These are phyloP conservation scores for Aviceda subcristata DNA, from an alignment of 2,113 vertebrate species.

Conservation along the genomic window DNA sequence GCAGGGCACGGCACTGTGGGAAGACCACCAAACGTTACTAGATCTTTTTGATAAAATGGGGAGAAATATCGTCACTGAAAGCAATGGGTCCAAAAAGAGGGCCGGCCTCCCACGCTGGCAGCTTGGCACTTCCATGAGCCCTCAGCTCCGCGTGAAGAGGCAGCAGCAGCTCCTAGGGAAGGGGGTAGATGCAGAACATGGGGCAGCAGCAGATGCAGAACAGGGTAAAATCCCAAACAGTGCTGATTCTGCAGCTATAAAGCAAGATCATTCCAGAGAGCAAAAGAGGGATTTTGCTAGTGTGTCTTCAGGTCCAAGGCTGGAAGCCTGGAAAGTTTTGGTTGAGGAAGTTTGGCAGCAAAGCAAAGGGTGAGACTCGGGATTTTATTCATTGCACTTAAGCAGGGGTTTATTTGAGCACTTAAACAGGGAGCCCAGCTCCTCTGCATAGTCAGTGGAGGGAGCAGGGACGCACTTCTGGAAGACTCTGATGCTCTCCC, in stretches of 20 bases:
- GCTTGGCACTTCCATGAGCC: background rate
- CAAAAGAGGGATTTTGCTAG: background rate
- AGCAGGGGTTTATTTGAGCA: background rate
- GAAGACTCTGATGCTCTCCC: background rate
- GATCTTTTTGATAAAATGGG: background rate
- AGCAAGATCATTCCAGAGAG: background rate
- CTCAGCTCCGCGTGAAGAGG: background rate
- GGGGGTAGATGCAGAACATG: background rate
- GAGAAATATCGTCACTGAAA: background rate
- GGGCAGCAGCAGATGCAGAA: background rate
- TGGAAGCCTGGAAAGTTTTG: background rate
- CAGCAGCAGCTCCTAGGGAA: background rate
- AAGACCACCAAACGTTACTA: background rate
- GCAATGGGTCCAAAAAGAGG: background rate
- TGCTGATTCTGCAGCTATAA: background rate
- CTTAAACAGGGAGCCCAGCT: background rate
- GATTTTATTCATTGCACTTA: background rate
- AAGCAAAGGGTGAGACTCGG: background rate
- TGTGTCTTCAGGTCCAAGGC: background rate
- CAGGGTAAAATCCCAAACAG: background rate
- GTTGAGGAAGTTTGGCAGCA: background rate
- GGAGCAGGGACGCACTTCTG: background rate
- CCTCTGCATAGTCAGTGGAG: background rate
- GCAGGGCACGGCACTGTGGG: background rate
- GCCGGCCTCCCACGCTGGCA: background rate